Base-by-base conservation (phyloP, 92 coral and sea anemone species). In the Porites divaricata region DNA sequence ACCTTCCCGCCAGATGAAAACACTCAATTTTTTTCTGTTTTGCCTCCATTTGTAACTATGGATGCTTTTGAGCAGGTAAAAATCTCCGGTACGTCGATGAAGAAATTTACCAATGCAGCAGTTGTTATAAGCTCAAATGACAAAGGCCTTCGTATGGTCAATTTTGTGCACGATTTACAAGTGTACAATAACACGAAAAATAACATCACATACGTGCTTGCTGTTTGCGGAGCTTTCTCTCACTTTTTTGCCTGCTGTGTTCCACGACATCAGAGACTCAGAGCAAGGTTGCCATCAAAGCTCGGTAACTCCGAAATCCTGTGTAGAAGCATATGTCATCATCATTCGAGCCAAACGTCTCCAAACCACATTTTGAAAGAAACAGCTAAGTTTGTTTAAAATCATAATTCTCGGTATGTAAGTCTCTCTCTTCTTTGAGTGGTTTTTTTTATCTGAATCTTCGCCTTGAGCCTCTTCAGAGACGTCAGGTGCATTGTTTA, bases 11-110 rank as follows among this genome's bases (percentile, higher is more conserved):
- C 71, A 52, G 59, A 78, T 67, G 48, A 67, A 67, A 4, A 2
- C 4, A 19, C 48, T 24, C 25, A 67, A 9, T 21, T 28, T 28
- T 28, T 13, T 58, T 59, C 72, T 26, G 62, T 74, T 20, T 76
- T 84, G 48, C 88, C 88, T n/a, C 50, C 51, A 22, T 84, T 84
- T 17, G 88, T 84, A 16, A 82, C 82, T 11, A 54, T 56, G 63
- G 77, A 70, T 70, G 85, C 77, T 8, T 84, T 84, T 76, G 81
- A 84, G 52, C 88, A 75, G 50, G 28, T 52, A 6, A 75, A 51
- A 65, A 74, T 16, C 62, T n/a, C 73, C 48, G 75, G 81, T 11
- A 76, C 66, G 48, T 75, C 52, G 13, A 48, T 80, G 15, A 65
- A 84, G 52, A 84, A 84, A 51, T 65, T 63, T 66, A 23, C 63